Evolutionary conservation across 2,113 vertebrate genomes (phyloP).

Genomic region (Lipophrys pholis): DNA sequence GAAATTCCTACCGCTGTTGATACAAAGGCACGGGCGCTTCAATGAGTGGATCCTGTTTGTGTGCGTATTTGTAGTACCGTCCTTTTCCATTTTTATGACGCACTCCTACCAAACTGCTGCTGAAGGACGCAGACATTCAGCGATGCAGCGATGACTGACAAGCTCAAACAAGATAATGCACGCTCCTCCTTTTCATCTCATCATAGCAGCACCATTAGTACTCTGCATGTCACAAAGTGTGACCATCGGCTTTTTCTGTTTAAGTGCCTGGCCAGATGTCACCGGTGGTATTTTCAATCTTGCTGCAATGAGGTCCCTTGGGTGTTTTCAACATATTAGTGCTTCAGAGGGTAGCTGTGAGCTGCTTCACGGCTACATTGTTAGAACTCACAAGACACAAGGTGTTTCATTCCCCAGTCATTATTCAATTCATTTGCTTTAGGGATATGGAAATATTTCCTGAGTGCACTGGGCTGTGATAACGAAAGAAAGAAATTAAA

Average conservation of each 20-base stretch:
- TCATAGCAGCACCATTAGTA: conserved; percentile 48
- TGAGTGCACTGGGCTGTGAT: conserved; percentile 8
- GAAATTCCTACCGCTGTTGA: background rate
- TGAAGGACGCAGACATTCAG: conserved; percentile 16
- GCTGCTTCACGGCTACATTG: conserved; percentile 42
- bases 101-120: background rate
- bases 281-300: conserved; percentile 54
- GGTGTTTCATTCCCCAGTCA: conserved; percentile 43
- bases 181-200: conserved; percentile 8
- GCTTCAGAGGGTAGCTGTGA: conserved; percentile 30
- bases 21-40: background rate
- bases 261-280: conserved; percentile 43
- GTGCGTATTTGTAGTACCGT: background rate
- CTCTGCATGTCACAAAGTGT: conserved; percentile 48
- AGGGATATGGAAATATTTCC: conserved; percentile 38
- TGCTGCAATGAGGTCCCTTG: conserved; percentile 38
- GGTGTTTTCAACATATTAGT: conserved; percentile 61
- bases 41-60: background rate
- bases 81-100: background rate
- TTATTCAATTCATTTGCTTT: conserved; percentile 44
- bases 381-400: conserved; percentile 55
- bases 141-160: conserved; percentile 9
- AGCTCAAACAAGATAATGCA: conserved; percentile 7
- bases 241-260: conserved; percentile 35
- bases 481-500: conserved; percentile 50